Evolutionary conservation across 1,140 invertebrate species (phyloP), one percentile per base, ranked within the genome.

Genomic region (Papilio aristodemus): DNA sequence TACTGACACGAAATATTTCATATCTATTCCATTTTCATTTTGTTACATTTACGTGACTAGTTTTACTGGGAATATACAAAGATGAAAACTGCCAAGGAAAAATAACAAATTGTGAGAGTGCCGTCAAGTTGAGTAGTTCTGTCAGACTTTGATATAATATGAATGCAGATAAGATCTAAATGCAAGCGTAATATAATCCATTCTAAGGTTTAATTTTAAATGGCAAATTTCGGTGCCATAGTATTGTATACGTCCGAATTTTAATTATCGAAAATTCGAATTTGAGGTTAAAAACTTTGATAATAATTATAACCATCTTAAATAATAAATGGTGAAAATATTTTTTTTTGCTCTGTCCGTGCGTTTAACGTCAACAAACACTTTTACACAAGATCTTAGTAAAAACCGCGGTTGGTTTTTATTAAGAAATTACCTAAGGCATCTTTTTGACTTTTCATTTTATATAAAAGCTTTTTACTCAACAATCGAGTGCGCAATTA

Each of bases 401-500:
- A n/a, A n/a, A n/a, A n/a, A n/a, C n/a, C n/a, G n/a, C n/a, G n/a
- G n/a, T n/a, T n/a, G n/a, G n/a, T n/a, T n/a, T n/a, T n/a, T n/a
- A n/a, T n/a, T n/a, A n/a, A n/a, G n/a, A n/a, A n/a, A n/a, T n/a
- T n/a, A n/a, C 19, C 8, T 22, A 54, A 25, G 46, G 19, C 14
- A 46, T 46, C 17, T 54, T 25, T 54, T 54, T 54, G 17, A 32
- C 27, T 6, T 32, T 32, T 32, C 6, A 6, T 32, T 54, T 54
- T 54, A 0, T 54, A 54, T 9, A 54, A 54, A 54, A 54, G 46
- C 46, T 54, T 54, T 54, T 54, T 22, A n/a, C 19, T 54, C 46
- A 9, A 54, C 46, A 54, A 54, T 54, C 22, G 46, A 54, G 19
- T 54, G 46, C 19, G 46, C 46, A 54, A 54, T 54, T 54, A 54